phyloP scores from a whole-genome alignment of 1,140 invertebrate genomes.

The Monomorium pharaonis region DNA sequence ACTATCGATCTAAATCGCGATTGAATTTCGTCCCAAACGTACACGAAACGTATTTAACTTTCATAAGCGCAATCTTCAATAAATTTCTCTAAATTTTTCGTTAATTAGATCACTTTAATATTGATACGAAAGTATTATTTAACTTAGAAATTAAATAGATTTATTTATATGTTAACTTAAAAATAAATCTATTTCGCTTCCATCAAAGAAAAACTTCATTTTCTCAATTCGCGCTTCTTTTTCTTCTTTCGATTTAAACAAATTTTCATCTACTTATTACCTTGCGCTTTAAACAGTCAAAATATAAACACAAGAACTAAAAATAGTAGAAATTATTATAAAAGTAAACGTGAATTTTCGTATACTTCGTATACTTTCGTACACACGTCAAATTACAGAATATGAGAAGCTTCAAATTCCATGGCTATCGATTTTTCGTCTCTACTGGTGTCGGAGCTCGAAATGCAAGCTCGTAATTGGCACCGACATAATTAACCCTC shows the following conservation, averaged over 20 bases:
- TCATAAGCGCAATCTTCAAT: not conserved
- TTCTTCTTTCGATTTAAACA: not conserved
- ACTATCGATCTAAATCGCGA: not conserved
- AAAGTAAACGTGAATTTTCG: too few relatives aligned
- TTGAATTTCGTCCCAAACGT: conserved; percentile 19
- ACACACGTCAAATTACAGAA: not conserved
- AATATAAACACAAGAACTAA: not conserved
- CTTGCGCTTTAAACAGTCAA: not conserved
- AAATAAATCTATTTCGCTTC: not conserved
- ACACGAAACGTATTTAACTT: not conserved
- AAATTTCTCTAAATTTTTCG: not conserved
- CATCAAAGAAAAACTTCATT: not conserved
- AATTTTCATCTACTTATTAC: not conserved
- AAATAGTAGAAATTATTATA: too few relatives aligned
- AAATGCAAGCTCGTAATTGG: conserved; percentile 49
- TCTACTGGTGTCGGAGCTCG: conserved; percentile 5
- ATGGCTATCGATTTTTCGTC: conserved; percentile 46
- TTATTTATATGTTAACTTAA: not conserved
- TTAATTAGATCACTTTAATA: conserved; percentile 3
- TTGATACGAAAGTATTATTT: not conserved
- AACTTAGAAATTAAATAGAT: not conserved
- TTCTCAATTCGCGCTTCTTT: not conserved
- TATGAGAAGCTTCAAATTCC: not conserved
- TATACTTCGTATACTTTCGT: not conserved
- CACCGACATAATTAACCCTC: conserved; percentile 51